phyloP scores from a whole-genome alignment of 2,113 vertebrate genomes.

The human (Homo sapiens) region DNA sequence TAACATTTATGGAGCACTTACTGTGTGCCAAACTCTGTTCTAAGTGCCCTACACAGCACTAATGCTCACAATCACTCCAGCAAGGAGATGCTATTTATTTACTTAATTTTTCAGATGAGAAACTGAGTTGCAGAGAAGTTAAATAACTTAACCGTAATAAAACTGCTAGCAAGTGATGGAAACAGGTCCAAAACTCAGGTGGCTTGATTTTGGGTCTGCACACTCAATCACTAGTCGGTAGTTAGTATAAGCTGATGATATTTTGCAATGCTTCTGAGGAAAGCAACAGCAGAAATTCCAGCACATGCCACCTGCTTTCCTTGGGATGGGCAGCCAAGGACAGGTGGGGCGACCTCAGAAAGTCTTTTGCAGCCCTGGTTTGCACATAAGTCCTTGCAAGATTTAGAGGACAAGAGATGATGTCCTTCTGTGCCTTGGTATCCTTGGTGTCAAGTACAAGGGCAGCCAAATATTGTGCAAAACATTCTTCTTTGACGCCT shows the following conservation, averaged over 20 bases:
- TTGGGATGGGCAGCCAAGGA: neutral
- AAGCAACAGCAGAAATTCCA: neutral
- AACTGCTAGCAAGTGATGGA: neutral
- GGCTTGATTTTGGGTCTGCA: neutral
- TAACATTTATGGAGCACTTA: neutral
- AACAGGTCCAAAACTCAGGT: neutral
- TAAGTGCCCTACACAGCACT: neutral
- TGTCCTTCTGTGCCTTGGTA: neutral
- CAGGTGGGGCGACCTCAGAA: neutral
- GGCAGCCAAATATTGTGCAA: conserved; percentile 37
- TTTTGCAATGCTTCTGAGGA: neutral
- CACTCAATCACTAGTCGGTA: neutral
- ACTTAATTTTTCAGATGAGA: neutral
- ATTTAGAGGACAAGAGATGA: neutral
- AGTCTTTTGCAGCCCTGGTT: neutral
- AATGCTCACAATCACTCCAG: neutral
- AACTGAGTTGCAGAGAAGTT: neutral
- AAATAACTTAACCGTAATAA: neutral
- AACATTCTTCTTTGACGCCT: neutral
- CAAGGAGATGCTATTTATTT: neutral
- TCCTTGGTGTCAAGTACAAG: neutral
- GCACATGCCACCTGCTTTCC: neutral
- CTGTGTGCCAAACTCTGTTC: neutral
- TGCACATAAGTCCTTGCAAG: conserved; percentile 40
- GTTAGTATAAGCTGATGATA: neutral